Base-by-base conservation (phyloP, 1,140 invertebrate genomes). In the Drosophila sp. region DNA sequence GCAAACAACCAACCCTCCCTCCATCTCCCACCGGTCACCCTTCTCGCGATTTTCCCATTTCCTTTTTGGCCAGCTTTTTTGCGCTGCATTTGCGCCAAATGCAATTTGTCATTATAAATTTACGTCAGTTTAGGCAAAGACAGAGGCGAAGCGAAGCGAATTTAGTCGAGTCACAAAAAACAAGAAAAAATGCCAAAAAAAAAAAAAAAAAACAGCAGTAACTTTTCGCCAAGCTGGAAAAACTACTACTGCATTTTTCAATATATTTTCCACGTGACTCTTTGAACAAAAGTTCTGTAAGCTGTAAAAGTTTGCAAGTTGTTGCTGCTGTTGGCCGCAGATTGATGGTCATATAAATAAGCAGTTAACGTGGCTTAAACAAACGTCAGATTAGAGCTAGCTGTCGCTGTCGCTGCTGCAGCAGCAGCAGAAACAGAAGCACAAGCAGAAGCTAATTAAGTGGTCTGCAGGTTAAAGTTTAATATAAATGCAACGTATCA, bases 41-140 rank as follows among this genome's bases (percentile, higher is more conserved):
- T 27, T 2, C 51, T 32, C 6, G 21, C 27, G 4, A 9, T 11
- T 29, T 66, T 48, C 14, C 13, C 53, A 41, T 48, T 56, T 65
- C 54, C 41, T 50, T 54, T 48, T 58, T 59, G 32, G 57, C 14
- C 38, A 34, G 29, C 56, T 34, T 38, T 46, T 71, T 78, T 50
- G 61, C 69, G 69, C 76, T 69, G 80, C 77, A 78, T 77, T 86
- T 78, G 75, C 76, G 61, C 83, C 83, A 89, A 87, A 87, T 87
- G 83, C 83, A 87, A 87, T 87, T 87, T 87, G 83, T 87, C 83
- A 87, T 87, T 87, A 87, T 87, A 87, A 87, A 87, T 87, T 87
- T 87, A 87, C 82, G 82, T 87, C 83, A 89, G 83, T 87, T 87
- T 87, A 89, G 73, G 83, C 82, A 87, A 82, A 81, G 81, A 75